Percentiles rank a stretch among this genome's conserved stretches.
phyloP scores from a whole-genome alignment of 2,888 invertebrate species.

The Ptychoptera albimana region DNA sequence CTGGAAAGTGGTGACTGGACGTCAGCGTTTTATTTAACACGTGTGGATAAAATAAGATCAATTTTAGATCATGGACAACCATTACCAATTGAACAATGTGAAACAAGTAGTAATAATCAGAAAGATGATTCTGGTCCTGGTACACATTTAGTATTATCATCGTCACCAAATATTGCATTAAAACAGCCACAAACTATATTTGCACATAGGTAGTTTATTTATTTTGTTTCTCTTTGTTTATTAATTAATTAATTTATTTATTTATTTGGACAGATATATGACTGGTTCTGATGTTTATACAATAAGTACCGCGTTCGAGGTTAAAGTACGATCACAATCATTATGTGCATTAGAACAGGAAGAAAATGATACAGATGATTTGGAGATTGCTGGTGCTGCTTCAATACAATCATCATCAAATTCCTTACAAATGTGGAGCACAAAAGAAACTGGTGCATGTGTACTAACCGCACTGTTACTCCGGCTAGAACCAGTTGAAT shows the following conservation, averaged over 20 bases:
- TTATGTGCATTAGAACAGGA: constrained; percentile 17
- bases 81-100: constrained; percentile 16
- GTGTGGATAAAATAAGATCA: constrained; percentile 30
- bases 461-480: constrained; percentile 27
- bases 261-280: constrained; percentile 13
- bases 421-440: constrained; percentile 21
- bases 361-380: not conserved
- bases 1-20: constrained; percentile 22
- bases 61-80: constrained; percentile 30
- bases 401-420: constrained; percentile 5
- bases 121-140: constrained; percentile 27
- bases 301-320: constrained; percentile 29
- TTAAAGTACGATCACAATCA: constrained; percentile 26
- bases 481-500: constrained; percentile 20
- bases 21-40: constrained; percentile 27
- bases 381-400: not conserved
- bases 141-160: constrained; percentile 24
- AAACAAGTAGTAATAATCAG: constrained; percentile 13
- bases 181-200: constrained; percentile 18
- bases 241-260: too few species aligned
- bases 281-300: constrained; percentile 22
- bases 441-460: constrained; percentile 31
- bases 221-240: not conserved
- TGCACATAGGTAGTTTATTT: constrained; percentile 19
- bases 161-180: constrained; percentile 24